Evolutionary conservation across 2,888 invertebrate species (phyloP), one percentile per base, ranked within the genome.

Genomic region (Arrhopalites spinosus): DNA sequence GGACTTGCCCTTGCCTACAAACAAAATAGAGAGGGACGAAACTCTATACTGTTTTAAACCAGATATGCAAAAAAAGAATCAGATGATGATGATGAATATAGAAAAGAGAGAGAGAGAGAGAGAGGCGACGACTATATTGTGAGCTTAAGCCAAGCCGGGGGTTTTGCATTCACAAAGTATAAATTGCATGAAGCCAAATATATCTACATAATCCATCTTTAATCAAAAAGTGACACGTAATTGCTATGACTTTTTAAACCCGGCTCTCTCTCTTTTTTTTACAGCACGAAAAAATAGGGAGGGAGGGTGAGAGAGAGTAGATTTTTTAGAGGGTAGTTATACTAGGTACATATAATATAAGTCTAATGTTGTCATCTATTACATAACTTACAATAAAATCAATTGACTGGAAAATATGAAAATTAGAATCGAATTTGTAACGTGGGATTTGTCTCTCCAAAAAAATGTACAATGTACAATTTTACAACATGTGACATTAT

Each of bases 211-310:
- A 81, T 79, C 79, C 78, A 36, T 76, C 75, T 78, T 81, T 80
- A 79, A 80, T 80, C 79, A 81, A 80, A 81, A 80, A 74, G 76
- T 80, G 78, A 75, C 79, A 78, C 76, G 78, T 79, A 77, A 78
- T 76, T 77, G 76, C 75, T 75, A 75, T 78, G 78, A 78, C 75
- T 75, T 78, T 78, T 78, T 78, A 78, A 78, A 67, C 66, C 71
- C 61, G 67, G 61, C 56, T 68, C 67, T n/a, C n/a, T n/a, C n/a
- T n/a, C n/a, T n/a, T n/a, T n/a, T n/a, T n/a, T n/a, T n/a, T n/a
- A n/a, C n/a, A 66, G 30, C 43, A 20, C 29, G 1, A 27, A 27
- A 69, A 23, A 53, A 47, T n/a, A 27, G n/a, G 56, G 27, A 27
- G 29, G n/a, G 13, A 29, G n/a, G 36, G 30, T 23, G 17, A 70